Percentiles rank a stretch among this genome's conserved stretches.
These are phyloP conservation scores for Dunckerocampus dactyliophorus DNA, from an alignment of 2,113 vertebrate genomes.

Conservation along the genomic window DNA sequence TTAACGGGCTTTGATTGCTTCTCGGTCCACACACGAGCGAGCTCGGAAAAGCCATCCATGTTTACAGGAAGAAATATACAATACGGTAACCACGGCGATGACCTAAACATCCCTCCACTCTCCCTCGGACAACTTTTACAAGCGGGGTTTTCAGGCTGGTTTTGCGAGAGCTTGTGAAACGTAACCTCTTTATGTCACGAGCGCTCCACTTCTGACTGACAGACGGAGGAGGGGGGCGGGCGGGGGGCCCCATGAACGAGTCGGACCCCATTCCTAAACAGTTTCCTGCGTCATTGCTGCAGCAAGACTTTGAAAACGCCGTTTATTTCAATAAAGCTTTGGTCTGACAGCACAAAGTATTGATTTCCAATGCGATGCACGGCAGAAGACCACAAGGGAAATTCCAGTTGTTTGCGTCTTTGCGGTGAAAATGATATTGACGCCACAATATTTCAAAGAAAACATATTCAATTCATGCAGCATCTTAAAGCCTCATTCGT, in stretches of 20 bases:
- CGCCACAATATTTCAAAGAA: no score
- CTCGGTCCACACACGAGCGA: no score
- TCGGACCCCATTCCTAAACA: neutral
- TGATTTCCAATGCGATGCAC: neutral
- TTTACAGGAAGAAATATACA: no score
- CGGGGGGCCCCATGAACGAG: neutral
- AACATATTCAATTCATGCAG: neutral
- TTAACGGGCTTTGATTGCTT: neutral
- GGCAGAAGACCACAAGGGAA: conserved; percentile 4
- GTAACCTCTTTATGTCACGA: neutral
- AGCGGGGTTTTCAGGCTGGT: neutral
- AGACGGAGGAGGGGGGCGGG: no score
- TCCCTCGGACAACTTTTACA: neutral
- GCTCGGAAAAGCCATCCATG: no score
- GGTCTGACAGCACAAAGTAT: no score
- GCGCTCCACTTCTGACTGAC: no score
- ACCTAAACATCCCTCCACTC: neutral
- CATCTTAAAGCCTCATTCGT: neutral
- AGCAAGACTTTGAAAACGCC: no score
- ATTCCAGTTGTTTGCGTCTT: no score
- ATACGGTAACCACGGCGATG: neutral
- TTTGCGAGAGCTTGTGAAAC: neutral
- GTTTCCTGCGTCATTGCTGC: neutral
- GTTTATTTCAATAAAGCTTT: no score
- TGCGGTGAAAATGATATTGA: no score